These are phyloP conservation scores for Anas platyrhynchos DNA, from an alignment of 2,113 vertebrate genomes.

Conservation along the genomic window DNA sequence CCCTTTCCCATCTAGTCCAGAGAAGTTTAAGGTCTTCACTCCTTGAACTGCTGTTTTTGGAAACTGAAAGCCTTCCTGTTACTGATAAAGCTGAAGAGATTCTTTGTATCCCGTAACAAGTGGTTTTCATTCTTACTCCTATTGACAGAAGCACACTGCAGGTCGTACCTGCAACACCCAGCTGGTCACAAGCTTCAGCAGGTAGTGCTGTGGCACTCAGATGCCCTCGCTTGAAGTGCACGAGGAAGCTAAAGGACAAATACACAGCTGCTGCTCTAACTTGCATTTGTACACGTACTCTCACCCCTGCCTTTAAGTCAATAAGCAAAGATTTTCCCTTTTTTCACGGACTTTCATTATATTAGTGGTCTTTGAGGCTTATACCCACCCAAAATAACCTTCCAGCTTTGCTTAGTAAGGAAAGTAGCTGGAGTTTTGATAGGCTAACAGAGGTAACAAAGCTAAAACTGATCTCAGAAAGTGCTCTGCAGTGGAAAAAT, in stretches of 20 bases:
- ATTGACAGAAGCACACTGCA: rapidly evolving
- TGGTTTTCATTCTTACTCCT: background rate
- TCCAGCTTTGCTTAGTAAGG: background rate
- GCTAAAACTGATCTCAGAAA: too few relatives aligned
- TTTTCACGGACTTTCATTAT: background rate
- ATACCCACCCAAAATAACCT: background rate
- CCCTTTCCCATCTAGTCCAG: background rate
- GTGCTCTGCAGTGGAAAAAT: background rate
- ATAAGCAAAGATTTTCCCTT: background rate
- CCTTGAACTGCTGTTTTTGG: background rate
- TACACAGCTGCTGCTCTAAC: background rate
- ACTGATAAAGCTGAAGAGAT: background rate
- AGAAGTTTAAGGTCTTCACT: background rate
- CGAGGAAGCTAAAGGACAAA: background rate
- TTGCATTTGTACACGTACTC: background rate
- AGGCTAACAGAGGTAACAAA: background rate
- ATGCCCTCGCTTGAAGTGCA: rapidly evolving
- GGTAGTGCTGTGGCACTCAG: rapidly evolving
- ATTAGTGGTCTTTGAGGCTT: background rate
- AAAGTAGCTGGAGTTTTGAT: background rate
- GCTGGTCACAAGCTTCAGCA: rapidly evolving
- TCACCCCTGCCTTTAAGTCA: background rate
- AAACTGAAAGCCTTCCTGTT: background rate
- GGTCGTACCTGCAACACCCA: background rate
- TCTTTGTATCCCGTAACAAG: background rate